Evolutionary conservation across 2,888 invertebrate species (phyloP), one percentile per base, ranked within the genome.

Genomic region (Portevinia maculata): DNA sequence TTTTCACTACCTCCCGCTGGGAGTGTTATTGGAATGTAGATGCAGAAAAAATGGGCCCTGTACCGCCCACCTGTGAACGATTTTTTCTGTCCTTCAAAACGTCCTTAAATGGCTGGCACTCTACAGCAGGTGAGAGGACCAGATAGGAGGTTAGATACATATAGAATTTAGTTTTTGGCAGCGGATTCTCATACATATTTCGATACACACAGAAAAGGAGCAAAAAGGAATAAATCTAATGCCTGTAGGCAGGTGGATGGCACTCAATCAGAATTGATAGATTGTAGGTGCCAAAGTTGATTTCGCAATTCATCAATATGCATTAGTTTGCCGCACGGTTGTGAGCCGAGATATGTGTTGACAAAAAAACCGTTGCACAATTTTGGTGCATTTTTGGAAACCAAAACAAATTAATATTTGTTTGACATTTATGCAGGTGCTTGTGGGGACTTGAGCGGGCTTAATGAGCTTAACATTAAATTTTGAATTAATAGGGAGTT

Each of bases 231-330:
- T 78, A 67, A 78, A 83, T 83, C 71, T 78, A 83, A 67, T 71
- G 78, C 71, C 65, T 37, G 50, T 32, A 60, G 59, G 81, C 81
- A 83, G 81, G 83, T 83, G 83, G 55, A 78, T 71, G 65, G 67
- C 78, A 83, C 83, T 78, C 83, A 78, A 78, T 83, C 78, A 71
- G 67, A 71, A 67, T 78, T 83, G 83, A 83, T 83, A 83, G 78
- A 83, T 83, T 83, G 71, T 83, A 78, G 83, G 76, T 83, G 83
- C 55, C 78, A 78, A 67, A 83, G 76, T 71, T 83, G 65, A 83
- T 67, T 83, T 67, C 65, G 64, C 64, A 71, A 81, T 62, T 78
- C 78, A 83, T 83, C 71, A 83, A 83, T 83, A 83, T 78, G 83
- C 65, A 83, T 76, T 65, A 78, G 55, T 50, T 52, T 41, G 59